These are phyloP conservation scores for Myripristis murdjan DNA, from an alignment of 2,797 vertebrate genomes.

Conservation along the genomic window DNA sequence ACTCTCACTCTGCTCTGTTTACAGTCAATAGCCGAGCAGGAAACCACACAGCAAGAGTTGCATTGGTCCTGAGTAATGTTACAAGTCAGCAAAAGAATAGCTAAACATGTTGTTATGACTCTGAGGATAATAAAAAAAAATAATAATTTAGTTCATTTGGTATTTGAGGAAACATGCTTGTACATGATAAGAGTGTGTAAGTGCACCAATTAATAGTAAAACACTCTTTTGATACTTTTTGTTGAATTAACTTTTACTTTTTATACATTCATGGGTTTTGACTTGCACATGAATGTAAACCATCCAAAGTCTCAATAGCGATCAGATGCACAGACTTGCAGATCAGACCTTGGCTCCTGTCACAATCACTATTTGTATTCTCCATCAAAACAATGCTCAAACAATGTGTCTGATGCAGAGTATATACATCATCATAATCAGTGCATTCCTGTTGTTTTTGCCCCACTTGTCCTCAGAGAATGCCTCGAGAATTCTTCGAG, in stretches of 20 bases:
- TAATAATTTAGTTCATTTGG: too few species aligned
- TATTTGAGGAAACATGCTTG: too few species aligned
- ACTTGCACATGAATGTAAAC: not conserved
- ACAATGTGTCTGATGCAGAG: not conserved
- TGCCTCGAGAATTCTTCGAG: too few species aligned
- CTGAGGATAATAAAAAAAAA: too few species aligned
- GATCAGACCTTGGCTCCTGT: not conserved
- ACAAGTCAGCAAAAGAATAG: too few species aligned
- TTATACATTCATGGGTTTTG: too few species aligned
- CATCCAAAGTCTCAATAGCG: not conserved
- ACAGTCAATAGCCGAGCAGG: conserved; percentile 16
- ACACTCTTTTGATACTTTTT: too few species aligned
- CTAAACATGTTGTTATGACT: too few species aligned
- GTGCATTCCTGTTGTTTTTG: not conserved
- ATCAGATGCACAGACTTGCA: too few species aligned
- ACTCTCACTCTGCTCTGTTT: conserved; percentile 30
- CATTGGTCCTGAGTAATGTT: not conserved
- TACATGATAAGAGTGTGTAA: too few species aligned
- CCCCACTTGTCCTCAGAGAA: not conserved
- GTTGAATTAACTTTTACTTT: too few species aligned
- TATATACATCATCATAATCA: not conserved
- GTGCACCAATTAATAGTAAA: too few species aligned
- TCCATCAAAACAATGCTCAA: not conserved
- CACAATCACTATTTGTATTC: not conserved
- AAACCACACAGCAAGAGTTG: not conserved